Evolutionary conservation across 2,888 invertebrate species (phyloP).

Genomic region (Ennomos quercinarius): DNA sequence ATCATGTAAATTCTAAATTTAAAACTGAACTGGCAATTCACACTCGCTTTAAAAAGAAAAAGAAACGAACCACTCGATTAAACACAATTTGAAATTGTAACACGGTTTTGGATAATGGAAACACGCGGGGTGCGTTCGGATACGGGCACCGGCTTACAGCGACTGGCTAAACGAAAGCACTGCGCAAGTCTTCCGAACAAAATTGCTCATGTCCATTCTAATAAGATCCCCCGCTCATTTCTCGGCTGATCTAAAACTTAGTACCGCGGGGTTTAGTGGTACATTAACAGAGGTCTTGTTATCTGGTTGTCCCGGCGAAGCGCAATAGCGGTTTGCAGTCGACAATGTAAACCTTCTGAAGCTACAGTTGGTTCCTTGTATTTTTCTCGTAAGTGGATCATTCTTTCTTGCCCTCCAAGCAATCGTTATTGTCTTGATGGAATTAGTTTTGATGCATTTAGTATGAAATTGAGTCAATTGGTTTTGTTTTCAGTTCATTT

Average conservation of each 20-base stretch:
- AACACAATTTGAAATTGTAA: conserved; percentile 9
- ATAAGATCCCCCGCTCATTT: conserved; percentile 45
- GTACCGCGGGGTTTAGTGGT: conserved; percentile 23
- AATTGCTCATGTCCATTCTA: conserved; percentile 57
- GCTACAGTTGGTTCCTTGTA: conserved; percentile 75
- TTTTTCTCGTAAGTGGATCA: conserved; percentile 11
- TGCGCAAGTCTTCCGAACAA: conserved; percentile 69
- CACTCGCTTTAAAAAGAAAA: conserved; percentile 11
- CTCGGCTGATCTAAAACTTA: background rate
- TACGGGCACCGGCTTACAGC: conserved; percentile 51
- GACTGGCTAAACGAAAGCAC: conserved; percentile 53
- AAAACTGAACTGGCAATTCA: conserved; percentile 32
- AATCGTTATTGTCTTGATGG: too few species aligned
- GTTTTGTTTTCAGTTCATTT: too few species aligned
- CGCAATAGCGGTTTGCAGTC: conserved; percentile 46
- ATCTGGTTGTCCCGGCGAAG: conserved; percentile 49
- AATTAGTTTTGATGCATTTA: too few species aligned
- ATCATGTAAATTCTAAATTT: conserved; percentile 7
- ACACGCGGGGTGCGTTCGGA: conserved; percentile 55
- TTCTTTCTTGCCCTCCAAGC: background rate
- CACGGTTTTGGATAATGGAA: conserved; percentile 3
- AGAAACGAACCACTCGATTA: background rate
- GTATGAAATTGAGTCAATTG: too few species aligned
- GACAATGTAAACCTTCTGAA: conserved; percentile 51
- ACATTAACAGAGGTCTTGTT: conserved; percentile 42